Evolutionary conservation across 2,888 invertebrate species (phyloP).

Genomic region (Andricus curvator): DNA sequence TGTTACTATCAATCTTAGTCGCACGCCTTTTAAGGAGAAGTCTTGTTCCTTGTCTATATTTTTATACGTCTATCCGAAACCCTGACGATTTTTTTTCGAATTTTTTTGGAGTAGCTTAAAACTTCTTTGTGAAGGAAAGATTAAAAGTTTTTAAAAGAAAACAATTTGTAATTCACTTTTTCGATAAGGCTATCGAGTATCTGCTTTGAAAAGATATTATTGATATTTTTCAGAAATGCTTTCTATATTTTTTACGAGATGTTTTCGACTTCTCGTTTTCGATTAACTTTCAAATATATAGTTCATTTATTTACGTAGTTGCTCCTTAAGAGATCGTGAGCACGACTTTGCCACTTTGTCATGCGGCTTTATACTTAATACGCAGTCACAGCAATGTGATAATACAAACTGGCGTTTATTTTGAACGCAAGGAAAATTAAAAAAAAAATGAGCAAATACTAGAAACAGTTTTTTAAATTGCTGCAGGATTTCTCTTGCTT

Average conservation of each 20-base stretch:
- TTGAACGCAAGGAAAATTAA: not conserved
- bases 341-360: slow-evolving; percentile 48
- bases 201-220: not conserved
- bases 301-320: slow-evolving; percentile 23
- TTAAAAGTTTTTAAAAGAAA: not conserved
- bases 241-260: not conserved
- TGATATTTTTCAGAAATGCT: not conserved
- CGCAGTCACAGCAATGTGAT: slow-evolving; percentile 47
- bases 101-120: not conserved
- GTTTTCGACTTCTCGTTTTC: not conserved
- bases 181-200: not conserved
- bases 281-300: not conserved
- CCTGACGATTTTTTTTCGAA: not conserved
- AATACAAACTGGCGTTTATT: slow-evolving; percentile 41
- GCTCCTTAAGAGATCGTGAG: slow-evolving; percentile 56
- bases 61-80: not conserved
- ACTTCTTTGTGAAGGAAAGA: not conserved
- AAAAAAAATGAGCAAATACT: not conserved
- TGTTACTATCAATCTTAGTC: slow-evolving; percentile 19
- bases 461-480: not conserved
- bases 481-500: not conserved
- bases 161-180: not conserved
- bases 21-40: slow-evolving; percentile 56
- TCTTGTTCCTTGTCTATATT: slow-evolving; percentile 37
- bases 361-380: slow-evolving; percentile 68